Conservation (phyloP, 2,113 vertebrate species). For the Sebastes schlegelii region DNA sequence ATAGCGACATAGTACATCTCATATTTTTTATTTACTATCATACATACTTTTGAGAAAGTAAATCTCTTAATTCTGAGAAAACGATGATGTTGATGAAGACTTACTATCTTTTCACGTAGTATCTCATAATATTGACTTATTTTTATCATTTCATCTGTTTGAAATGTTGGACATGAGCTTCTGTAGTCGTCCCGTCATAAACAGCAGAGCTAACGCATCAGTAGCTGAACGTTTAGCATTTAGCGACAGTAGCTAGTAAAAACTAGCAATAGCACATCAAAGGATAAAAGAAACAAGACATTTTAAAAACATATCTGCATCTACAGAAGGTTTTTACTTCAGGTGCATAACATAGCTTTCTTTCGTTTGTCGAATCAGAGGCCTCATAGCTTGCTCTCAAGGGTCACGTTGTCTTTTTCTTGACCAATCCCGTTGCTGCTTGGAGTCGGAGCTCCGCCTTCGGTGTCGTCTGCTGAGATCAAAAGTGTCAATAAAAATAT, state of each 20-base stretch:
- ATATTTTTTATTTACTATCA: background rate
- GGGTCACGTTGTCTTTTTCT: constrained; percentile 44
- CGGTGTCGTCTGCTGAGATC: constrained; percentile 26
- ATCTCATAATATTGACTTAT: too few relatives aligned
- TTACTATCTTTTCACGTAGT: background rate
- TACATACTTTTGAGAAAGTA: background rate
- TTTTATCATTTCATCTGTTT: too few relatives aligned
- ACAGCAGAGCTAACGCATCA: background rate
- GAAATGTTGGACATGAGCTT: background rate
- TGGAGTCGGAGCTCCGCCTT: constrained; percentile 10
- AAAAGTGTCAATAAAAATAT: background rate
- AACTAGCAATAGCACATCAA: background rate
- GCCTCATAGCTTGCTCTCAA: constrained; percentile 68
- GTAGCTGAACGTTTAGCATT: background rate
- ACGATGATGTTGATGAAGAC: too few relatives aligned
- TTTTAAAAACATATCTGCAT: background rate
- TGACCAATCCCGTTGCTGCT: background rate
- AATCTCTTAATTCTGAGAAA: too few relatives aligned
- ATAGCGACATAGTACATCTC: too few relatives aligned
- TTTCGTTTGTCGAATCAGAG: background rate
- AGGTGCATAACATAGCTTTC: background rate
- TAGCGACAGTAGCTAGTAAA: background rate
- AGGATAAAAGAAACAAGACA: background rate
- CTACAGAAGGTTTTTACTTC: background rate
- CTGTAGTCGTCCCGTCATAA: background rate